Evolutionary conservation across 2,797 vertebrate species (phyloP).

Genomic region (Hyperoplus lanceolatus): DNA sequence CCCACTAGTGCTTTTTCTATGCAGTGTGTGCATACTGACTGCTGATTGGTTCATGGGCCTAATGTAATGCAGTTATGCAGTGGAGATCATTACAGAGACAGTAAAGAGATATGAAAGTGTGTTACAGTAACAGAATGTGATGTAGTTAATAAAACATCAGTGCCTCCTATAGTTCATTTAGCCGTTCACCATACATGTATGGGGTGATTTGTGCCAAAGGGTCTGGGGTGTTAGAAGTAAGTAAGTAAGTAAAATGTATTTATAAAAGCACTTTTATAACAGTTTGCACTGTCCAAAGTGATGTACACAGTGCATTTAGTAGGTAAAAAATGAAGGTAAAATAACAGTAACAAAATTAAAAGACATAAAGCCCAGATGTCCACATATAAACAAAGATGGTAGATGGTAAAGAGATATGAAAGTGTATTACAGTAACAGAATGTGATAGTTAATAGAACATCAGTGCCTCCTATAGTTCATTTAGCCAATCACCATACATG

Average conservation of each 20-base stretch:
- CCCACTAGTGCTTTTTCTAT: slow-evolving; percentile 27
- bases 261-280: no score
- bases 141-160: background rate
- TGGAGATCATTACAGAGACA: slow-evolving; percentile 41
- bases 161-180: background rate
- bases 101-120: slow-evolving; percentile 14
- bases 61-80: slow-evolving; percentile 42
- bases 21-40: slow-evolving; percentile 28
- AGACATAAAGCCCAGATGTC: no score
- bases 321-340: no score
- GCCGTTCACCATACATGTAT: background rate
- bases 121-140: background rate
- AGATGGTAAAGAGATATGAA: no score
- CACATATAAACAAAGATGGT: no score
- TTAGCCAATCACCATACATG: background rate
- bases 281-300: no score
- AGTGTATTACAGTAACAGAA: background rate
- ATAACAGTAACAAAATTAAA: no score
- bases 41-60: slow-evolving; percentile 39
- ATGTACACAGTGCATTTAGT: no score
- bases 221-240: no score
- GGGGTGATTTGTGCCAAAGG: no score
- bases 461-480: background rate
- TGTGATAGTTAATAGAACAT: background rate
- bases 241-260: no score